Evolutionary conservation across 2,113 vertebrate species (phyloP), one percentile per base, ranked within the genome.

Genomic region (Scortum barcoo): DNA sequence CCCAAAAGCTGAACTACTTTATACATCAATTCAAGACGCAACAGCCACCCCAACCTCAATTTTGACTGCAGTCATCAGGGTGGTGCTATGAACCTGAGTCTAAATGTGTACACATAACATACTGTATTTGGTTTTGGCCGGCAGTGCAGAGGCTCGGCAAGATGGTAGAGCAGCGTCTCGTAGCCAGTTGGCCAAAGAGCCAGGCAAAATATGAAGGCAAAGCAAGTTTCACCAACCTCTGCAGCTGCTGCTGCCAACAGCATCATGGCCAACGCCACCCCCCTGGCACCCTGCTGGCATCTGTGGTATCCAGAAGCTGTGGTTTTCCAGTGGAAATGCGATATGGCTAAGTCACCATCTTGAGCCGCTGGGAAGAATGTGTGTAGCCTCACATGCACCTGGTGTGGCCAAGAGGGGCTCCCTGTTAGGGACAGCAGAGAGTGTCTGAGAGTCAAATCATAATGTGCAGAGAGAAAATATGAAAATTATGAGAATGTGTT

Each of bases 261-360:
- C 80, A 76, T 86, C 88, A 74, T 44, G 73, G 69, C 78, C 81
- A 76, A 80, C 72, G 65, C 80, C 84, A 50, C 85, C 83, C 73
- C 82, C 83, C 81, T 62, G 91, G 86, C 86, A 83, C 87, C 74
- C 79, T 50, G 65, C 86, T 91, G 92, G 89, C 90, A 91, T 93
- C 74, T 79, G 62, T 76, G 88, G 84, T 89, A 89, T 94, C 91
- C 91, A 93, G 80, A 90, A 88, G 84, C 87, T 93, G 92, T 67
- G 91, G 90, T 91, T 93, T 93, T 93, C 91, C 93, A 93, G 85
- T 90, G 87, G 90, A 94, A 91, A 93, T 72, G 73, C 58, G 88
- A 93, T 88, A 80, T 84, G 77, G 77, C 84, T 89, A 84, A 88
- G 87, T 89, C 90, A 80, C 89, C 81, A 65, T 82, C 76, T 77